A percentile compares a stretch with the other conserved stretches of the same genome.
phyloP scores from a whole-genome alignment of 2,797 vertebrate genomes.

The Paramormyrops hopkinsi region DNA sequence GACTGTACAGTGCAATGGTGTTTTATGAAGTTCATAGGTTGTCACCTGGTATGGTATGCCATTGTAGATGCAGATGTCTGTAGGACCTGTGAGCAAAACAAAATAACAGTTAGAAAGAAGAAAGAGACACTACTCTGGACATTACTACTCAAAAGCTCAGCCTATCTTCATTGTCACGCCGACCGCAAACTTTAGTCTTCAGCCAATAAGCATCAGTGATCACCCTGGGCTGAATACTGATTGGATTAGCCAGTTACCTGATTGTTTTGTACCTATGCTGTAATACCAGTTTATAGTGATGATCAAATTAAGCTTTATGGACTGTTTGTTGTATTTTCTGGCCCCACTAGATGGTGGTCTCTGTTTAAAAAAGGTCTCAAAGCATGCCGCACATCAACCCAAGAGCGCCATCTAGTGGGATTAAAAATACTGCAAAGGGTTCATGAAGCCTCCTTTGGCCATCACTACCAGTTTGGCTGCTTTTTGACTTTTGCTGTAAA shows the following conservation, averaged over 20 bases:
- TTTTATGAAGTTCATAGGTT: not conserved
- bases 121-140: not conserved
- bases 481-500: not conserved
- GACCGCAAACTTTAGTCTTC: not conserved
- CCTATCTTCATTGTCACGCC: not conserved
- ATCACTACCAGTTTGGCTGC: not conserved
- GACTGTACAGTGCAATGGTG: not conserved
- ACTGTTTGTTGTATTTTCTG: not conserved
- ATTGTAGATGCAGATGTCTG: conserved; percentile 57
- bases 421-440: too few species aligned
- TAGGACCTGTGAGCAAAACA: conserved; percentile 48
- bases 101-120: not conserved
- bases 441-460: too few species aligned
- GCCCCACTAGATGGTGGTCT: not conserved
- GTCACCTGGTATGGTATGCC: conserved; percentile 58
- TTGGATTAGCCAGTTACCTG: not conserved
- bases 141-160: not conserved
- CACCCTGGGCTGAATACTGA: not conserved
- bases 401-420: too few species aligned
- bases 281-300: not conserved
- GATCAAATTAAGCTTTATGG: not conserved
- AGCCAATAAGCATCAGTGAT: not conserved
- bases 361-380: not conserved
- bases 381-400: too few species aligned
- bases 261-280: not conserved